These are phyloP conservation scores for Octodonta nipae DNA, from an alignment of 2,888 invertebrate genomes.

Conservation along the genomic window DNA sequence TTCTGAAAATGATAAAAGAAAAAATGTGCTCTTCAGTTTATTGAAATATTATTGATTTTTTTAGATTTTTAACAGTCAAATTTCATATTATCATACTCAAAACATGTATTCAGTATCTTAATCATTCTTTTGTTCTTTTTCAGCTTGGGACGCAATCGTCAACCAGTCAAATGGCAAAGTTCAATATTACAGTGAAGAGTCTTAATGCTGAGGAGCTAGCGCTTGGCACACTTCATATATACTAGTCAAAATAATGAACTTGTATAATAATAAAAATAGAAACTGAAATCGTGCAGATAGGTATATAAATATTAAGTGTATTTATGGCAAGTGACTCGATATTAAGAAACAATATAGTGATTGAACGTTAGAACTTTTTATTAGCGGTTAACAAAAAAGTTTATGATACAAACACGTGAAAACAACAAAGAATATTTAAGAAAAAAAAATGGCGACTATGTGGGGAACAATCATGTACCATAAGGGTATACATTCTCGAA, in stretches of 20 bases:
- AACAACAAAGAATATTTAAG: constrained; percentile 1
- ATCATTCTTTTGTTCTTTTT: constrained; percentile 21
- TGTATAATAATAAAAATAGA: constrained; percentile 1
- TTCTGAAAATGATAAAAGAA: no score
- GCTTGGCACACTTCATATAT: constrained; percentile 8
- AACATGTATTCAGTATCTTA: not conserved
- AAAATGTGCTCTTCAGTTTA: no score
- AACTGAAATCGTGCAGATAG: constrained; percentile 1
- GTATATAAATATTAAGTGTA: constrained; percentile 2
- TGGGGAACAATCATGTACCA: constrained; percentile 12
- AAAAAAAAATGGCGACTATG: not conserved
- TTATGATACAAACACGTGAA: constrained; percentile 1
- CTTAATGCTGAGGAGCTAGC: constrained; percentile 21
- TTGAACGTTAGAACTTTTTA: not conserved
- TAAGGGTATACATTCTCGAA: constrained; percentile 15
- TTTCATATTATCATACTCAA: no score
- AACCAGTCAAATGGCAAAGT: constrained; percentile 39
- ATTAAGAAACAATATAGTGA: not conserved
- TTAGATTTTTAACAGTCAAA: not conserved
- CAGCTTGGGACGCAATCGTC: constrained; percentile 60
- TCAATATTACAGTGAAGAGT: constrained; percentile 46
- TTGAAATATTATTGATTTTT: no score
- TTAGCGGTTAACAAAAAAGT: no score
- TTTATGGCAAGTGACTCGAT: constrained; percentile 1
- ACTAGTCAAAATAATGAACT: constrained; percentile 17